Evolutionary conservation across 1,140 invertebrate species (phyloP).

Genomic region (Polypedilum pembai): DNA sequence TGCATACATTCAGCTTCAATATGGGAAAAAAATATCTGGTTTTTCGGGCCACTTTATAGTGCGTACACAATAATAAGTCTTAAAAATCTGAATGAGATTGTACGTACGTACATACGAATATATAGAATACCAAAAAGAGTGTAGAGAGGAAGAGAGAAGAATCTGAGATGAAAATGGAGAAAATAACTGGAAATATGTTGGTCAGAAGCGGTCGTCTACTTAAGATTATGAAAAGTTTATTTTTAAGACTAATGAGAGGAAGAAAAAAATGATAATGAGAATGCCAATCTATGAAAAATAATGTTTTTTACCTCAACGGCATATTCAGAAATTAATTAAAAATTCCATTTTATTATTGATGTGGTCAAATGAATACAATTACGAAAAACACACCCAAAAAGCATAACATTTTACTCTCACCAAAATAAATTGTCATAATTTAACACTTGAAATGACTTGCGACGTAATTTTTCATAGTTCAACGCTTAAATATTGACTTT

Average conservation of each 20-base stretch:
- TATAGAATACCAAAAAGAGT: too few relatives aligned
- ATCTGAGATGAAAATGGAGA: not conserved
- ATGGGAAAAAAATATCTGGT: constrained; percentile 7
- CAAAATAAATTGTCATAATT: too few relatives aligned
- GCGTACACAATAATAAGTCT: not conserved
- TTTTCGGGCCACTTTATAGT: constrained; percentile 1
- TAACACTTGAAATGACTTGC: too few relatives aligned
- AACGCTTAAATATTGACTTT: not conserved
- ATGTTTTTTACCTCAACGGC: not conserved
- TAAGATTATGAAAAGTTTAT: not conserved
- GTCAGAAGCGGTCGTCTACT: not conserved
- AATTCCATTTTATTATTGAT: not conserved
- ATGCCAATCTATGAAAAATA: not conserved
- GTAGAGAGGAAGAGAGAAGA: not conserved
- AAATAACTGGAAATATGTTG: constrained; percentile 2
- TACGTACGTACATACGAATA: not conserved
- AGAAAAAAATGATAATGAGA: not conserved
- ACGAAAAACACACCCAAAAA: not conserved
- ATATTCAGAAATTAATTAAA: not conserved
- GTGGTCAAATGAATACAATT: not conserved
- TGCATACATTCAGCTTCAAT: not conserved
- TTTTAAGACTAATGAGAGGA: not conserved
- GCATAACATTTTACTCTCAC: not conserved
- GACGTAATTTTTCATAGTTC: not conserved
- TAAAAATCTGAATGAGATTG: not conserved